phyloP scores from a whole-genome alignment of 2,113 vertebrate genomes.

The Semicossyphus pulcher region DNA sequence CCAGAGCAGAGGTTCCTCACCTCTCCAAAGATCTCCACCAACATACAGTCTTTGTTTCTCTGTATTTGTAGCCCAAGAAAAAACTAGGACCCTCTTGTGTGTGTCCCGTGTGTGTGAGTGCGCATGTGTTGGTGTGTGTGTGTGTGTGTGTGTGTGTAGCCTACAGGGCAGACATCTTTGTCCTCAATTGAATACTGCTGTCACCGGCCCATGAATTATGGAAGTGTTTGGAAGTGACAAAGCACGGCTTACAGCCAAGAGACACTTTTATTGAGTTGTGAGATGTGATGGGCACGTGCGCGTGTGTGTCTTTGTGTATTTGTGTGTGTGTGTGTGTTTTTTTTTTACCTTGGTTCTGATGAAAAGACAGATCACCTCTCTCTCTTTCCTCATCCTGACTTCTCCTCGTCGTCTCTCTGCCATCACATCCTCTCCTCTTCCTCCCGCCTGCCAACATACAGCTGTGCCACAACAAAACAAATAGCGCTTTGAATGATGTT shows the following conservation, averaged over 20 bases:
- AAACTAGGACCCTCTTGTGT: neutral
- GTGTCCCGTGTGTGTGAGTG: conserved; percentile 20
- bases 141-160: conserved; percentile 41
- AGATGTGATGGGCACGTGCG: conserved; percentile 46
- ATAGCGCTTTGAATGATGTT: conserved; percentile 14
- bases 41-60: conserved; percentile 16
- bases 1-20: conserved; percentile 5
- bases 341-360: conserved; percentile 34
- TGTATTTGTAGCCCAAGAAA: conserved; percentile 30
- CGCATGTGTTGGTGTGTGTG: conserved; percentile 22
- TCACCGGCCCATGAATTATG: conserved; percentile 78
- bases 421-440: conserved; percentile 4
- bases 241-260: conserved; percentile 66
- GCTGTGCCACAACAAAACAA: conserved; percentile 39
- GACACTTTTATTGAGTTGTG: conserved; percentile 76
- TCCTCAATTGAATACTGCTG: conserved; percentile 75
- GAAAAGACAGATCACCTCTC: conserved; percentile 50
- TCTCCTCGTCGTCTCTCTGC: conserved; percentile 6
- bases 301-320: neutral
- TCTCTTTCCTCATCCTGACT: conserved; percentile 7
- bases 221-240: conserved; percentile 75
- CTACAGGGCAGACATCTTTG: conserved; percentile 74
- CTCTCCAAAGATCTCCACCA: conserved; percentile 18
- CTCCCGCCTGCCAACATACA: conserved; percentile 11
- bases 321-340: conserved; percentile 7